Percentiles rank a stretch among this genome's conserved stretches.
Conservation (phyloP, 2,113 vertebrate species). For the Castor canadensis region DNA sequence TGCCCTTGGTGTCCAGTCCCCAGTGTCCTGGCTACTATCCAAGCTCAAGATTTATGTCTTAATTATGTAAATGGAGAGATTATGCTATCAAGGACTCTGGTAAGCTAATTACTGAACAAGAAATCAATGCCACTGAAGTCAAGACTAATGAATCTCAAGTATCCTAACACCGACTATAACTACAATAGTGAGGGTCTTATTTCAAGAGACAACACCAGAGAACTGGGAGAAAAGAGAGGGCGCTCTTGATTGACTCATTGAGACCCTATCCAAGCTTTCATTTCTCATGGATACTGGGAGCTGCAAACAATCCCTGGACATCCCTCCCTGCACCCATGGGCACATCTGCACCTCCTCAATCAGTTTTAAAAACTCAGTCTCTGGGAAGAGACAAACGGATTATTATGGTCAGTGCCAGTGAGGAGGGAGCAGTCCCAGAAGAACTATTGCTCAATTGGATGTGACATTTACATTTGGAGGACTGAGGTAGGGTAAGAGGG, state of each 20-base stretch:
- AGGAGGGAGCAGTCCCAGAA: not conserved
- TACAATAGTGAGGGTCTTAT: slow-evolving; percentile 24
- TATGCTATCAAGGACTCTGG: slow-evolving; percentile 67
- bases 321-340: not conserved
- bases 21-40: slow-evolving; percentile 49
- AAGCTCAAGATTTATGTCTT: slow-evolving; percentile 67
- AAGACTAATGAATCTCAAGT: slow-evolving; percentile 69
- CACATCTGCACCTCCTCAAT: not conserved
- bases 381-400: not conserved
- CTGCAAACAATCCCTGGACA: not conserved
- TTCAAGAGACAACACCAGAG: not conserved
- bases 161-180: slow-evolving; percentile 26
- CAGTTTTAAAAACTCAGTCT: not conserved
- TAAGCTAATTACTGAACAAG: slow-evolving; percentile 78
- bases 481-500: not conserved
- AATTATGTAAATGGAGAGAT: slow-evolving; percentile 79
- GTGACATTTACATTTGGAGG: slow-evolving; percentile 37
- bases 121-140: slow-evolving; percentile 73
- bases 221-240: not conserved
- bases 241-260: not conserved
- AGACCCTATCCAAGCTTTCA: not conserved
- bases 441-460: not conserved
- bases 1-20: slow-evolving; percentile 48
- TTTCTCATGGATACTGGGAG: not conserved
- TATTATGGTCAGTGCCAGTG: not conserved